These are phyloP conservation scores for Megamerina dolium DNA, from an alignment of 2,888 invertebrate species.

Conservation along the genomic window DNA sequence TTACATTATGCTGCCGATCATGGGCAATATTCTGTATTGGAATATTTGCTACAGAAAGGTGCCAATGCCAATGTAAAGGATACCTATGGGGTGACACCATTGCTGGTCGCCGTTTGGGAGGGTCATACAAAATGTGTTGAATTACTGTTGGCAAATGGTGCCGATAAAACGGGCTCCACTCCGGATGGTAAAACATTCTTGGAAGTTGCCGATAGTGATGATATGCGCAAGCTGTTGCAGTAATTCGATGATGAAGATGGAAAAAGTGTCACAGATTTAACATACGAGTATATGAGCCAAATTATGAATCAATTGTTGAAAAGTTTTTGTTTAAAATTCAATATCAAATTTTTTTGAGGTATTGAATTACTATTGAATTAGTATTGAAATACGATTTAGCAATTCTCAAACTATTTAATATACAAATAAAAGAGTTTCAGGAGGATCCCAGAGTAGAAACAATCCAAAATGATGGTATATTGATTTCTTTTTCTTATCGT, in stretches of 20 bases:
- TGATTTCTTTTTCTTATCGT: no score
- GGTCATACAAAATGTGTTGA: slow-evolving; percentile 89
- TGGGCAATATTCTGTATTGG: slow-evolving; percentile 83
- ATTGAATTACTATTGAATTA: no score
- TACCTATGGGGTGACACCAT: slow-evolving; percentile 89
- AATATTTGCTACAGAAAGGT: slow-evolving; percentile 81
- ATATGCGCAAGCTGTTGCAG: slow-evolving; percentile 79
- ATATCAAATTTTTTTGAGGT: no score
- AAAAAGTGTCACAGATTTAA: slow-evolving; percentile 2
- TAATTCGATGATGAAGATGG: no score
- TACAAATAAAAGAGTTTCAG: no score
- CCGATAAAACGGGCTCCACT: slow-evolving; percentile 71
- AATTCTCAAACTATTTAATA: no score
- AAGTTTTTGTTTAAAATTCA: no score
- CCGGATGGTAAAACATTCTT: slow-evolving; percentile 83
- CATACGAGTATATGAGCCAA: neutral
- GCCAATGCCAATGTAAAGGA: slow-evolving; percentile 91
- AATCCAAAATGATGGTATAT: no score
- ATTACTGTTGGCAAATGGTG: slow-evolving; percentile 76
- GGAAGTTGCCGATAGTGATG: slow-evolving; percentile 85
- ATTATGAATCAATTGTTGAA: slow-evolving; percentile 2
- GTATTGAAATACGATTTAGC: no score
- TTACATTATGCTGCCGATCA: slow-evolving; percentile 95
- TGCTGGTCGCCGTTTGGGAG: slow-evolving; percentile 94
- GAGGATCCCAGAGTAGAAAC: no score